Conservation (phyloP, 2,113 vertebrate genomes). For the Rhegmatorhina hoffmannsi region DNA sequence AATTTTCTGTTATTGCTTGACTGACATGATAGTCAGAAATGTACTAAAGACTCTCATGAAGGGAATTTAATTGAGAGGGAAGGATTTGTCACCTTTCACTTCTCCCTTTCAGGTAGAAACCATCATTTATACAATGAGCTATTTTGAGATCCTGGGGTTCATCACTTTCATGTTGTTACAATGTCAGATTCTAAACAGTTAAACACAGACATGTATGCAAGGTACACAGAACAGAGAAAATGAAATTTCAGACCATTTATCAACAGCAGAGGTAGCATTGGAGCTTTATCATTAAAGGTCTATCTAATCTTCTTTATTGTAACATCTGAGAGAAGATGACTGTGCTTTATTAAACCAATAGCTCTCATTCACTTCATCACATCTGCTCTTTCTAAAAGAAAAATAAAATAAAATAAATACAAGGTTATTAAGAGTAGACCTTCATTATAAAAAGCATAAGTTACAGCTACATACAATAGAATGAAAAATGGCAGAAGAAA, state of each 20-base stretch:
- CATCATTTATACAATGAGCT: not conserved
- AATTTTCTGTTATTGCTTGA: conserved; percentile 42
- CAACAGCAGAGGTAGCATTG: conserved; percentile 40
- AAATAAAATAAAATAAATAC: conserved; percentile 45
- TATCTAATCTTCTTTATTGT: conserved; percentile 66
- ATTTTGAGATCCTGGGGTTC: not conserved
- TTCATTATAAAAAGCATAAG: conserved; percentile 66
- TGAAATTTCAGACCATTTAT: conserved; percentile 56
- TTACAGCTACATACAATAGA: not conserved
- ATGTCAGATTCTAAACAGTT: conserved; percentile 26
- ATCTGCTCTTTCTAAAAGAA: conserved; percentile 64
- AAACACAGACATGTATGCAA: not conserved
- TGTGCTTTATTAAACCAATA: conserved; percentile 70
- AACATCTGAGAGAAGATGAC: conserved; percentile 65
- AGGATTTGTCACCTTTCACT: conserved; percentile 8
- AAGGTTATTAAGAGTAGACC: conserved; percentile 64
- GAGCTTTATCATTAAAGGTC: conserved; percentile 46
- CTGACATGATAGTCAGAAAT: conserved; percentile 2
- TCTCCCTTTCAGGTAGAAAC: conserved; percentile 10
- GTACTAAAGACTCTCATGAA: not conserved
- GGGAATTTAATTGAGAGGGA: conserved; percentile 14
- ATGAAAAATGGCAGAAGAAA: conserved; percentile 64
- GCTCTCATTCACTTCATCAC: conserved; percentile 71
- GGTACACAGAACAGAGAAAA: conserved; percentile 17
- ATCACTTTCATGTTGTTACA: not conserved